A percentile compares a stretch with the other conserved stretches of the same genome.
Evolutionary conservation across 2,888 invertebrate genomes (phyloP).

Genomic region (Rhopalosiphum nymphaeae): DNA sequence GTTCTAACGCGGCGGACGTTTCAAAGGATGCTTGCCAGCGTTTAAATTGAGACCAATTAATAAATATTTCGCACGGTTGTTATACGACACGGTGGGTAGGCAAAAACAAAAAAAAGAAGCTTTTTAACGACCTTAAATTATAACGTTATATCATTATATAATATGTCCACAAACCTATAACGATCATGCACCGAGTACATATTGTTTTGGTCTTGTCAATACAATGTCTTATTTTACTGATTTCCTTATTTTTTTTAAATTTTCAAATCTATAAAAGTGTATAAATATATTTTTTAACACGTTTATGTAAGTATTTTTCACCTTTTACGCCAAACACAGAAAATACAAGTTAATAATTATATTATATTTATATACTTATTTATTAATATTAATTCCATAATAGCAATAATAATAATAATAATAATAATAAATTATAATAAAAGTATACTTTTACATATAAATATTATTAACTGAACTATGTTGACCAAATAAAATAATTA

Average conservation of each 20-base stretch:
- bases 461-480: too few species aligned
- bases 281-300: constrained; percentile 3
- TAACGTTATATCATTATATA: background rate
- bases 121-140: background rate
- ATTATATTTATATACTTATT: too few species aligned
- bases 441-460: too few species aligned
- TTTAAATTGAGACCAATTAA: constrained; percentile 37
- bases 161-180: background rate
- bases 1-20: background rate
- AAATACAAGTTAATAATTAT: too few species aligned
- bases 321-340: too few species aligned
- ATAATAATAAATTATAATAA: too few species aligned
- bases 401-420: too few species aligned
- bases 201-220: background rate
- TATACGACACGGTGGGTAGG: too few species aligned
- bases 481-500: too few species aligned
- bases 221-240: background rate
- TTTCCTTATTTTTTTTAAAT: background rate
- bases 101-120: background rate
- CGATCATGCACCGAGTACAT: background rate
- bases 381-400: too few species aligned
- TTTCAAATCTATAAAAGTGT: background rate
- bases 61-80: constrained; percentile 32
- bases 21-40: background rate
- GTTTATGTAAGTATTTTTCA: background rate